Evolutionary conservation across 2,888 invertebrate genomes (phyloP).

Genomic region (Synanthedon tipuliformis): DNA sequence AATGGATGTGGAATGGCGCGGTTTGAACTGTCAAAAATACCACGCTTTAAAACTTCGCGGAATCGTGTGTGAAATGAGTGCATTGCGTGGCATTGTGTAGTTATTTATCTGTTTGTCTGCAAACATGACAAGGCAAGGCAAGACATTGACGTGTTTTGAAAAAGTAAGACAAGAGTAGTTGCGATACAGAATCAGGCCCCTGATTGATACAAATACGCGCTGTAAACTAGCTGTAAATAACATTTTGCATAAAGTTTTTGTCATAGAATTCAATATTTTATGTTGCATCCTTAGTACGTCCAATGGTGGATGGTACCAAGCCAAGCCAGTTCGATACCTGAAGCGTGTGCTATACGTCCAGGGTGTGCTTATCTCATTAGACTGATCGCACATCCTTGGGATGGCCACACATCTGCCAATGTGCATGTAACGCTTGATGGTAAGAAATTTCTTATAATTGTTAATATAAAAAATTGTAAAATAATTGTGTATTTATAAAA

Average conservation of each 20-base stretch:
- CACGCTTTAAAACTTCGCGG: no score
- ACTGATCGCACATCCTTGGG: constrained; percentile 51
- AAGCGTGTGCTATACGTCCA: constrained; percentile 46
- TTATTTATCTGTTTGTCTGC: no score
- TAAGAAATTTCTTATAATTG: constrained; percentile 13
- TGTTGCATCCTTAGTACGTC: constrained; percentile 20
- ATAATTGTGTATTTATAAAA: background rate
- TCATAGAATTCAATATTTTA: background rate
- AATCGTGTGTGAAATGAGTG: no score
- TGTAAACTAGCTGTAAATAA: no score
- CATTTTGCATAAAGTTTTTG: background rate
- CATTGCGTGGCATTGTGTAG: no score
- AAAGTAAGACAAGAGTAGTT: no score
- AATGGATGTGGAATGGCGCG: no score
- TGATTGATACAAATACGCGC: no score
- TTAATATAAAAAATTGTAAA: background rate
- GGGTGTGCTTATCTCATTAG: constrained; percentile 46
- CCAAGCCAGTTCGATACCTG: constrained; percentile 26
- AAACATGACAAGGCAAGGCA: no score
- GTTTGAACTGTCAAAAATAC: no score
- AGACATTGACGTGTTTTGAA: no score
- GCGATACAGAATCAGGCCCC: no score
- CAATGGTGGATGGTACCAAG: constrained; percentile 43
- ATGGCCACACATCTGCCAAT: constrained; percentile 41
- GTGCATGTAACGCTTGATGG: constrained; percentile 36